Conservation (phyloP, 2,113 vertebrate species). For the Chlorocebus sabaeus region DNA sequence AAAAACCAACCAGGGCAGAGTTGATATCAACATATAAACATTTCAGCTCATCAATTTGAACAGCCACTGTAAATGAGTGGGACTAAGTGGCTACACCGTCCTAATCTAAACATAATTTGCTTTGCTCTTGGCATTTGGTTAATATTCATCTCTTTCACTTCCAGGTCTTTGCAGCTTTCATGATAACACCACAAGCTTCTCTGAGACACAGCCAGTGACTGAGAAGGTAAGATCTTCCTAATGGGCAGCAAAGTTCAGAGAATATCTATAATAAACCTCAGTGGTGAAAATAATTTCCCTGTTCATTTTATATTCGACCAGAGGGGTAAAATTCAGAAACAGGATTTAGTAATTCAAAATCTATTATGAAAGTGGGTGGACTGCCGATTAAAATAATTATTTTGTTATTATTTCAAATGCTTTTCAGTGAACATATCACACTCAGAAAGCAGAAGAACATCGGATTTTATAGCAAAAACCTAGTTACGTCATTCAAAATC, state of each 20-base stretch:
- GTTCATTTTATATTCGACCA: neutral
- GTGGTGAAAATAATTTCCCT: neutral
- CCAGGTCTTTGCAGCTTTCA: neutral
- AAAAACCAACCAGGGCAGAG: neutral
- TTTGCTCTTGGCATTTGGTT: neutral
- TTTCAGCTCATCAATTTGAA: constrained; percentile 46
- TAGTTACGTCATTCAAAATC: neutral
- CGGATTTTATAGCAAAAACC: neutral
- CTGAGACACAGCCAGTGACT: neutral
- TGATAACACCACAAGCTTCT: neutral
- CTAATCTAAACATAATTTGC: neutral
- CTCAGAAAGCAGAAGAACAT: neutral
- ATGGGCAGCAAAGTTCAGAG: neutral
- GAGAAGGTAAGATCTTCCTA: neutral
- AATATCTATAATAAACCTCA: neutral
- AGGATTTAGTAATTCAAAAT: neutral
- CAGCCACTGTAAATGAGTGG: constrained; percentile 4
- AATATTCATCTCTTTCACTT: neutral
- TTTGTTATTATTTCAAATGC: neutral
- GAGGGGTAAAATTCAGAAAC: neutral
- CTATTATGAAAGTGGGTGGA: neutral
- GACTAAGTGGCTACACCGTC: neutral
- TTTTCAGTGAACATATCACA: neutral
- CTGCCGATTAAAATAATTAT: neutral
- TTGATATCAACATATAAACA: constrained; percentile 31